Evolutionary conservation across 2,888 invertebrate species (phyloP), one percentile per base, ranked within the genome.

Genomic region (Catotricha subobsoleta): DNA sequence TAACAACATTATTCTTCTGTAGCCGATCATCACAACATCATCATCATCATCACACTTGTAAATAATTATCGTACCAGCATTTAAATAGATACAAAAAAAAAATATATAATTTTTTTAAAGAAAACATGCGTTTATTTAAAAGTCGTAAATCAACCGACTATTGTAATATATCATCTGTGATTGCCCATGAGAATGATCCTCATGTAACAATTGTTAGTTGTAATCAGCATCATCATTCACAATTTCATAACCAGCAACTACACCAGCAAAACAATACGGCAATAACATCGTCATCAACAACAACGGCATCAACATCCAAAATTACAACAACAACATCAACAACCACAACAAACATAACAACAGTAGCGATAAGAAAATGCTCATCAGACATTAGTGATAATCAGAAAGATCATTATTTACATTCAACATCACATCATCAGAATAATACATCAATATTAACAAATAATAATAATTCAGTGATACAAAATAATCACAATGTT

Each of bases 171-270:
- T 47, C 51, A 43, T 42, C 54, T 45, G 30, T 39, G 13, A 21
- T 35, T 16, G 40, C 35, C 19, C 34, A 30, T 20, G 40, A 40
- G 23, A 39, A 60, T 49, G 56, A 60, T 51, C 58, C 60, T 42
- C 59, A 57, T 49, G 60, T 60, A 46, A 59, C 59, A 57, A 60
- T 61, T 45, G 53, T 60, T 38, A 60, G 60, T 45, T 61, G 61
- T 49, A 60, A 36, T 10, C 25, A 25, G 10, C 6, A 8, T 25
- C 25, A 6, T 8, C 25, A 36, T 36, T 53, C 43, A 25, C 18
- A 28, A 28, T 19, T 39, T 33, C 21, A 52, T 40, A 51, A 51
- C 44, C 56, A 44, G 28, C 15, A 28, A 28, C 19, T 39, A 35
- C 33, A 27, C 27, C 25, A 13, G 31, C 34, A 18, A 56, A 43